A percentile compares a stretch with the other conserved stretches of the same genome.
Conservation (phyloP, 2,113 vertebrate species). For the Microtus oregoni region DNA sequence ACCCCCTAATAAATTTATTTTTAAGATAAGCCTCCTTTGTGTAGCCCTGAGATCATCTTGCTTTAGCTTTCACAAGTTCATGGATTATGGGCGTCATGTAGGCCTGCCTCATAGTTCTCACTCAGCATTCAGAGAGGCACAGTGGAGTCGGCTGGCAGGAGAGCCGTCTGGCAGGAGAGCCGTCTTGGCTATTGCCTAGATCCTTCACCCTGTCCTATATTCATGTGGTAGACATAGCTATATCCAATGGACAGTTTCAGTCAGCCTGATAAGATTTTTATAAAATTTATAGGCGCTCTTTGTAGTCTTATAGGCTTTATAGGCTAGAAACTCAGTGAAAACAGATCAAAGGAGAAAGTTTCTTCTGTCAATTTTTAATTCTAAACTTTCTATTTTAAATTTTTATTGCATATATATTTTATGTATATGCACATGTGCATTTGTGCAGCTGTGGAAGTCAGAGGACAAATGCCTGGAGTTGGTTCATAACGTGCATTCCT, state of each 20-base stretch:
- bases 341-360: not conserved
- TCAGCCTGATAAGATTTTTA: not conserved
- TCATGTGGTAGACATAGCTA: not conserved
- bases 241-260: not conserved
- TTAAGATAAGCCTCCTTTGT: not conserved
- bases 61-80: not conserved
- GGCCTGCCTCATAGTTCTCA: not conserved
- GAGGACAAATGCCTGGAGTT: not conserved
- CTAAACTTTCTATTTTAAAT: not conserved
- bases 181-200: not conserved
- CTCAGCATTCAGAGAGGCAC: constrained; percentile 18
- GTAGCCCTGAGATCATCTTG: not conserved
- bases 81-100: not conserved
- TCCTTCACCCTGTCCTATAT: not conserved
- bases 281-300: not conserved
- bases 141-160: not conserved
- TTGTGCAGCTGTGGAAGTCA: not conserved
- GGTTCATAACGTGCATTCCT: not conserved
- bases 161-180: not conserved
- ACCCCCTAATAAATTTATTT: not conserved
- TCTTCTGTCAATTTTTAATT: constrained; percentile 1
- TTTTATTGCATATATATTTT: not conserved
- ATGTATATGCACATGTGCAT: not conserved
- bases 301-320: not conserved
- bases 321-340: not conserved